phyloP scores from a whole-genome alignment of 2,113 vertebrate genomes.

The Penelope pileata region DNA sequence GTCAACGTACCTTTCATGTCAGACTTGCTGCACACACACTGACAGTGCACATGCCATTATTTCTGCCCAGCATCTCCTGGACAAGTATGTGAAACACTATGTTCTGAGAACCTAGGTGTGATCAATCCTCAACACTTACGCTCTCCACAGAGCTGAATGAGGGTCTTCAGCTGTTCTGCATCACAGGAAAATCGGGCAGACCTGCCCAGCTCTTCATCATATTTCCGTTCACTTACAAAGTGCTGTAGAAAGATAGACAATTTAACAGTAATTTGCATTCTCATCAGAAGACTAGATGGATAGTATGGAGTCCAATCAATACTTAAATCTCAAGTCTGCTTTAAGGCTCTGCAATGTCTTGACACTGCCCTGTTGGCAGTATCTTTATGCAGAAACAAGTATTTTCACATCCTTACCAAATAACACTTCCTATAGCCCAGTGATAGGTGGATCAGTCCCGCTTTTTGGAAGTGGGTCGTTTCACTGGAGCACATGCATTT shows the following conservation, averaged over 20 bases:
- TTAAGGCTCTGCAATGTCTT: not conserved
- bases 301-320: not conserved
- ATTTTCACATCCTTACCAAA: not conserved
- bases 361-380: not conserved
- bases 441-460: not conserved
- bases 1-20: fast-evolving
- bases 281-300: not conserved
- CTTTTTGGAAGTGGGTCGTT: not conserved
- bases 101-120: not conserved
- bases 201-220: conserved; percentile 82
- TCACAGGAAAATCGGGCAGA: conserved; percentile 83
- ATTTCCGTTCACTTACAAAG: conserved; percentile 86
- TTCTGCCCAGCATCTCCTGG: not conserved
- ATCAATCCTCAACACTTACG: conserved; percentile 72
- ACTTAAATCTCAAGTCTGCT: not conserved
- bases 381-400: not conserved
- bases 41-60: not conserved
- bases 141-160: conserved; percentile 82
- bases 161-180: conserved; percentile 78
- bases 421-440: not conserved
- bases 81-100: not conserved
- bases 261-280: not conserved
- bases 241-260: conserved; percentile 68
- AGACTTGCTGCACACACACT: not conserved
- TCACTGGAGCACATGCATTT: not conserved